phyloP scores from a whole-genome alignment of 2,888 invertebrate species.

The Apocheima hispidaria region DNA sequence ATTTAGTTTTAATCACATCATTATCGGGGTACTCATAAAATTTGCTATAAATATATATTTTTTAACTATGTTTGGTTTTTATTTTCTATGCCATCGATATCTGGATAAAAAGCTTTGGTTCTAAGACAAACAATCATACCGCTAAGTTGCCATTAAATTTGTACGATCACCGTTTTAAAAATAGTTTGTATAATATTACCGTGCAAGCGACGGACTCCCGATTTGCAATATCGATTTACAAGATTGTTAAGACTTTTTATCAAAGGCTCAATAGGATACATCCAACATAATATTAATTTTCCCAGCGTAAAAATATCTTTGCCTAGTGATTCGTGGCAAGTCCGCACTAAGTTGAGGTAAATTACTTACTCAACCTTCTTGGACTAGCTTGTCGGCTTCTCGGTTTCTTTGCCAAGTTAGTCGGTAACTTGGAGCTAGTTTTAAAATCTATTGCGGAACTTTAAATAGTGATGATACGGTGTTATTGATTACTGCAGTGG shows the following conservation, averaged over 20 bases:
- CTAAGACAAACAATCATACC: too few relatives aligned
- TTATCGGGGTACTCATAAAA: too few relatives aligned
- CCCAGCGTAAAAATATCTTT: not conserved
- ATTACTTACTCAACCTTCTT: conserved; percentile 41
- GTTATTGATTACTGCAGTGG: conserved; percentile 8
- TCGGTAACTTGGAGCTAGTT: not conserved
- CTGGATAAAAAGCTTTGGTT: too few relatives aligned
- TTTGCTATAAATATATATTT: too few relatives aligned
- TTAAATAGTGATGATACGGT: conserved; percentile 10
- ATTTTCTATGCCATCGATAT: too few relatives aligned
- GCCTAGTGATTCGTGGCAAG: not conserved
- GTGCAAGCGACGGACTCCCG: too few relatives aligned
- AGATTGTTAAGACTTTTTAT: not conserved
- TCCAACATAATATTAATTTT: not conserved
- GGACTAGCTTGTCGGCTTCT: conserved; percentile 27
- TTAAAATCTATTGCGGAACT: not conserved
- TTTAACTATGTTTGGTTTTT: too few relatives aligned
- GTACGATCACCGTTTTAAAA: too few relatives aligned
- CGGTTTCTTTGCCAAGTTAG: conserved; percentile 19
- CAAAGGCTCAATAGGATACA: not conserved
- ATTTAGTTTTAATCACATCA: too few relatives aligned
- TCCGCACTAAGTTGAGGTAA: conserved; percentile 42
- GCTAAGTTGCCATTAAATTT: too few relatives aligned
- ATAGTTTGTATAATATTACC: too few relatives aligned
- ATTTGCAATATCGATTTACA: not conserved